Base-by-base conservation (phyloP, 2,888 invertebrate genomes). In the Drosophila pseudotalamancana region DNA sequence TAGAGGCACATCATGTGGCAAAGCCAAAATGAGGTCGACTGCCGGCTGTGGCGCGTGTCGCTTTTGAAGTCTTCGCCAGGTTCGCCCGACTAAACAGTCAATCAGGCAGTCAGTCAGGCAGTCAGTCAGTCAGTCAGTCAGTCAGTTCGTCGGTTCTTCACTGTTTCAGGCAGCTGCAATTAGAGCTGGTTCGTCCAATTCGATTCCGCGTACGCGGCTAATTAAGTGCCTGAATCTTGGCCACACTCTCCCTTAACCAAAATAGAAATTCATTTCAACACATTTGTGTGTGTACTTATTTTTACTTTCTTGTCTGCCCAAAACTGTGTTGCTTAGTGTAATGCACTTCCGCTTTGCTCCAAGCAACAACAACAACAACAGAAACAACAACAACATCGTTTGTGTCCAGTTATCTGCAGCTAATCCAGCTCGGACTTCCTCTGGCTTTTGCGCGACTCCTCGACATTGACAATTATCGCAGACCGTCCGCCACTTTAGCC, bases 221-320 rank as follows among this genome's bases (percentile, higher is more conserved):
- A 81, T 87, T 87, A 81, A 85, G 87, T 75, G 83, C 85, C 62
- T 78, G 60, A 75, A 75, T 85, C 87, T 87, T 85, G 80, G 66
- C 87, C 83, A 73, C 61, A 67, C 50, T 82, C 51, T 39, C 32
- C 35, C 53, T 16, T 45, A 6, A 11, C 53, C 34, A 46, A 81
- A 81, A 81, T 87, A 81, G 87, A 81, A 63, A 61, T 63, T 34
- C 46, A 75, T 81, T 85, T 84, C 85, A 74, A 81, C 75, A 81
- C 68, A 71, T 61, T 53, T 50, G 8, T 37, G 6, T 43, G 18
- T 5, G 12, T 29, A 8, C 29, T 19, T 8, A 16, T 45, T 21
- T 27, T 16, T 62, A 23, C 18, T 14, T 11, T 12, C 4, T 3
- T 27, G 37, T 37, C 19, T 16, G 42, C 1, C 45, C 45, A 31